Conservation (phyloP, 1,140 invertebrate genomes). For the Polypedilum vanderplanki region DNA sequence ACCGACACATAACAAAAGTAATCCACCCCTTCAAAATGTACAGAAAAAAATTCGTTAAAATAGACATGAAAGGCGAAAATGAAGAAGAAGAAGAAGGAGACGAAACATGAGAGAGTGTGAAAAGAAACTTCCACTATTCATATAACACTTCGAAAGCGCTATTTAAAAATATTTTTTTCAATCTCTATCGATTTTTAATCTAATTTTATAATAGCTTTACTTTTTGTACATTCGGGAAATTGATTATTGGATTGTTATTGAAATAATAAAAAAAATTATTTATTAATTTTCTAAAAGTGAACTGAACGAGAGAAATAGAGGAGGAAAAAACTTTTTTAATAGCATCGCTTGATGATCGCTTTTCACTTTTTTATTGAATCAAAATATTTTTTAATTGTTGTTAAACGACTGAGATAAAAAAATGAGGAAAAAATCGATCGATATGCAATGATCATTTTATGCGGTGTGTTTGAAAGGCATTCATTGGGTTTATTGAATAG, state of each 20-base stretch:
- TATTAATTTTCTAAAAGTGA: not conserved
- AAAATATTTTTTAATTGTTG: constrained; percentile 27
- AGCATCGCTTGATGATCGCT: not conserved
- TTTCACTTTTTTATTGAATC: constrained; percentile 13
- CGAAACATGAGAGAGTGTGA: too few relatives aligned
- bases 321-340: not conserved
- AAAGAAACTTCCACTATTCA: too few relatives aligned
- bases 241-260: constrained; percentile 13
- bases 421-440: not conserved
- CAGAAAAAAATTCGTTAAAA: too few relatives aligned
- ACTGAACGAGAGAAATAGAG: not conserved
- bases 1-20: too few relatives aligned
- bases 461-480: not conserved
- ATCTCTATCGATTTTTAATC: not conserved
- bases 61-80: too few relatives aligned
- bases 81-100: too few relatives aligned
- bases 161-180: not conserved
- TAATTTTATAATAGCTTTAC: constrained; percentile 1
- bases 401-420: not conserved
- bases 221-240: not conserved
- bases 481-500: not conserved
- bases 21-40: too few relatives aligned
- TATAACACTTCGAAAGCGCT: too few relatives aligned
- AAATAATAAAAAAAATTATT: constrained; percentile 15
- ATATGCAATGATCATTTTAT: not conserved